Base-by-base conservation (phyloP, 2,888 invertebrate species). In the Drepanosiphum platanoidis region DNA sequence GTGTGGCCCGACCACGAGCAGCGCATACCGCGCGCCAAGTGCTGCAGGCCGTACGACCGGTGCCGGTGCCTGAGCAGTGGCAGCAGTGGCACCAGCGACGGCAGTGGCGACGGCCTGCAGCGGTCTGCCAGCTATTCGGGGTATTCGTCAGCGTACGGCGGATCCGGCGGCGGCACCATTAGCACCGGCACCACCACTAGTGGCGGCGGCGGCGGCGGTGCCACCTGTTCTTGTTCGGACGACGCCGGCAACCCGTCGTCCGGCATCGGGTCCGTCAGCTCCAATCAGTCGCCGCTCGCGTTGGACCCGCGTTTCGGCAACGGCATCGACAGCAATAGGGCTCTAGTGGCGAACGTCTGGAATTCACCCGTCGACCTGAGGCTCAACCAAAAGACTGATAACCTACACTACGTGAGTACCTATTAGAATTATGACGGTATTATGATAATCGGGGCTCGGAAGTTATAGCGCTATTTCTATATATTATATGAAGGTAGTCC, bases 341-440 rank as follows among this genome's bases (percentile, higher is more conserved):
- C 71, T 39, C 74, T 61, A 46, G 18, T 34, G 15, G 32, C 68
- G 39, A 32, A 68, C 68, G 30, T 36, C 52, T 75, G 75, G 68
- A 68, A 66, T 27, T 15, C 52, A 22, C 18, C 66, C 39, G 30
- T 77, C 66, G 84, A 84, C 39, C 68, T 77, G 68, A 77, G 58
- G 68, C 77, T 84, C 84, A 84, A 77, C 52, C 77, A 77, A 77
- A 84, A 84, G 84, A 84, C 84, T 84, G 84, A 84, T 75, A 77
- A 77, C 52, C 84, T 84, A 77, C 84, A 75, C 15, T 77, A 84
- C 68, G 84, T 84, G 30, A 84, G 84, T 84, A 42, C 58, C n/a
- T n/a, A n/a, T n/a, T n/a, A n/a, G n/a, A n/a, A n/a, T n/a, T n/a
- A n/a, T n/a, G n/a, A n/a, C n/a, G n/a, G n/a, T n/a, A n/a, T n/a